Conservation (phyloP, 2,888 invertebrate genomes). For the Drosophila heteroneura region DNA sequence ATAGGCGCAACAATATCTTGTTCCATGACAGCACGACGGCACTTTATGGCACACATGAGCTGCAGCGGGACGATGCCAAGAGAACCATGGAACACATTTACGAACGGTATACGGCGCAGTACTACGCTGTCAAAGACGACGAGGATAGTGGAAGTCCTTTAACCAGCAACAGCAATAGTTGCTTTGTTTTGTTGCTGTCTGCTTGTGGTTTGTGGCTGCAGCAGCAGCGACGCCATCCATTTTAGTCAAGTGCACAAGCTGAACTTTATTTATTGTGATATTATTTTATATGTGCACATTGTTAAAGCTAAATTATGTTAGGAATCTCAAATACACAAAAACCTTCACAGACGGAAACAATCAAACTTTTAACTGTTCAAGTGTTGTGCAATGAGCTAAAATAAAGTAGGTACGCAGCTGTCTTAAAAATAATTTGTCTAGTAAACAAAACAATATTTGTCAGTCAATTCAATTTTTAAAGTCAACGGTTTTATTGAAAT, state of each 20-base stretch:
- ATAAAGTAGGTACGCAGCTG: constrained; percentile 36
- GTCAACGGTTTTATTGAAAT: background rate
- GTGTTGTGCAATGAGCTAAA: constrained; percentile 34
- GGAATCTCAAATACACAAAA: constrained; percentile 28
- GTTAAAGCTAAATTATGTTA: constrained; percentile 44
- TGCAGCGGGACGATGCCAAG: constrained; percentile 77
- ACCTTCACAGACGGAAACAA: constrained; percentile 4
- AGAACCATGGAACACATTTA: constrained; percentile 83
- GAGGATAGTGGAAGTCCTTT: constrained; percentile 24
- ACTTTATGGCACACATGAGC: constrained; percentile 75
- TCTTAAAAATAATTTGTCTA: background rate
- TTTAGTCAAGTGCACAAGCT: constrained; percentile 40
- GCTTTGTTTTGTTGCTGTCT: constrained; percentile 24
- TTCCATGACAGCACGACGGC: constrained; percentile 86
- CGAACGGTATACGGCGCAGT: constrained; percentile 71
- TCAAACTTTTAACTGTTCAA: constrained; percentile 4
- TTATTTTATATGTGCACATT: constrained; percentile 62
- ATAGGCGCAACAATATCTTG: constrained; percentile 88
- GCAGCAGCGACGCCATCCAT: constrained; percentile 17
- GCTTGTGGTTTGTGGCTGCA: constrained; percentile 20
- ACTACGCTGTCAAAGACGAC: constrained; percentile 60
- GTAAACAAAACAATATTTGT: background rate
- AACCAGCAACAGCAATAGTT: background rate
- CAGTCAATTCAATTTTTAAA: background rate
- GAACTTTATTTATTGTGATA: constrained; percentile 71